Evolutionary conservation across 2,888 invertebrate species (phyloP), one percentile per base, ranked within the genome.

Genomic region (Stratiomys singularior): DNA sequence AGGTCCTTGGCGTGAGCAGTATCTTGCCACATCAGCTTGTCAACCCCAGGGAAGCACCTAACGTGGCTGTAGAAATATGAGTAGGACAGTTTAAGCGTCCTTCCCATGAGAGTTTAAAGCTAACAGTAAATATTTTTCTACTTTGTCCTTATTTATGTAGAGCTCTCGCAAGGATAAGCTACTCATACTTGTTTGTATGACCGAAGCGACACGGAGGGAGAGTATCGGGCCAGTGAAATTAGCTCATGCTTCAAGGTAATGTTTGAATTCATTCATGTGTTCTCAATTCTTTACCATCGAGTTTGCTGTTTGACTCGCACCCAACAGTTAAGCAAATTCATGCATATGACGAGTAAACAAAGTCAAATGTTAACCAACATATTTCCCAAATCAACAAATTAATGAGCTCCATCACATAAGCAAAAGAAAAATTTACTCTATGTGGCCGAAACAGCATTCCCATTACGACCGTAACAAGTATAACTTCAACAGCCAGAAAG

Each of bases 111-210:
- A 21, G 15, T 30, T 7, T 18, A 66, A 21, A 66, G 30, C 64
- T 66, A n/a, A 66, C 27, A 66, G 13, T 30, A 66, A 66, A 66
- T 66, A 66, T 66, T 66, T 66, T 66, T 30, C 37, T 21, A 66
- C 64, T 66, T 66, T 66, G 64, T 30, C 1, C 13, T 13, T 66
- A 28, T 66, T 66, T 66, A 37, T 30, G 13, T 18, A 30, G 15
- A 28, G 27, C 30, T 66, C 18, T 66, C 30, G 3, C 37, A 30
- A 30, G 64, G 64, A 30, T 37, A 37, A 5, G 27, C 9, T 25
- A 21, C 2, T 15, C 60, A 3, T 18, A 3, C 13, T 28, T 21
- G 64, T 66, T 66, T 37, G 64, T n/a, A 27, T 28, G n/a, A 27
- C 18, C 27, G 9, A 1, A n/a, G 37, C 28, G 23, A 23, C 13